Conservation (phyloP, 2,888 invertebrate species). For the Drosophila niveifrons region DNA sequence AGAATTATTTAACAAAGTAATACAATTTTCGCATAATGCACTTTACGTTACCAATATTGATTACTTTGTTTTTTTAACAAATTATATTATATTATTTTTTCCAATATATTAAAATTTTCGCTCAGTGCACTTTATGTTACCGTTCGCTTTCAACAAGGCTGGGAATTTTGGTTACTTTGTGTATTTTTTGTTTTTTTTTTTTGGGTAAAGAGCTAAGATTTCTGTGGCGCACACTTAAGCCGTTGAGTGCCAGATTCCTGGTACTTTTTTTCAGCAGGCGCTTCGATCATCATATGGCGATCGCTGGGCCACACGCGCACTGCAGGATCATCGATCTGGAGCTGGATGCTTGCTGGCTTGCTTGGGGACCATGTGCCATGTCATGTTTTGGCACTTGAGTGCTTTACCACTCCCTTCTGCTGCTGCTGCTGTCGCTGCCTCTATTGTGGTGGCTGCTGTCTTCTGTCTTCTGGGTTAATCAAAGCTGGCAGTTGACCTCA, state of each 20-base stretch:
- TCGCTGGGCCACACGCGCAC: slow-evolving; percentile 79
- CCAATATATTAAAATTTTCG: too few species aligned
- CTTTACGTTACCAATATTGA: too few species aligned
- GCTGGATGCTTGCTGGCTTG: not conserved
- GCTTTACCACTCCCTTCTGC: slow-evolving; percentile 63
- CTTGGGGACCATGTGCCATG: slow-evolving; percentile 58
- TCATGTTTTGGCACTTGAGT: slow-evolving; percentile 81
- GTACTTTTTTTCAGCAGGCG: slow-evolving; percentile 79
- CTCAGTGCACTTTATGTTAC: not conserved
- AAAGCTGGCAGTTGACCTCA: slow-evolving; percentile 67
- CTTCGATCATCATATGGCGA: slow-evolving; percentile 43
- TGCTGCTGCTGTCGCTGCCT: not conserved
- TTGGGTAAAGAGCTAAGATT: slow-evolving; percentile 32
- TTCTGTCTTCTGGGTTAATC: slow-evolving; percentile 62
- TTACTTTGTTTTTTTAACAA: too few species aligned
- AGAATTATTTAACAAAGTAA: too few species aligned
- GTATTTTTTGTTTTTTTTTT: not conserved
- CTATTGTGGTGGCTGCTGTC: not conserved
- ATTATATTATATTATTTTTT: too few species aligned
- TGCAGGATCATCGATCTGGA: slow-evolving; percentile 41
- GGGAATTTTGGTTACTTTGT: slow-evolving; percentile 4
- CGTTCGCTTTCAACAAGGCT: slow-evolving; percentile 15
- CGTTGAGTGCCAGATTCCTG: slow-evolving; percentile 80
- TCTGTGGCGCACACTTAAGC: slow-evolving; percentile 82
- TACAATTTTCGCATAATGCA: too few species aligned